Percentiles rank a stretch among this genome's conserved stretches.
phyloP scores from a whole-genome alignment of 2,113 vertebrate genomes.

The Otolemur garnettii region DNA sequence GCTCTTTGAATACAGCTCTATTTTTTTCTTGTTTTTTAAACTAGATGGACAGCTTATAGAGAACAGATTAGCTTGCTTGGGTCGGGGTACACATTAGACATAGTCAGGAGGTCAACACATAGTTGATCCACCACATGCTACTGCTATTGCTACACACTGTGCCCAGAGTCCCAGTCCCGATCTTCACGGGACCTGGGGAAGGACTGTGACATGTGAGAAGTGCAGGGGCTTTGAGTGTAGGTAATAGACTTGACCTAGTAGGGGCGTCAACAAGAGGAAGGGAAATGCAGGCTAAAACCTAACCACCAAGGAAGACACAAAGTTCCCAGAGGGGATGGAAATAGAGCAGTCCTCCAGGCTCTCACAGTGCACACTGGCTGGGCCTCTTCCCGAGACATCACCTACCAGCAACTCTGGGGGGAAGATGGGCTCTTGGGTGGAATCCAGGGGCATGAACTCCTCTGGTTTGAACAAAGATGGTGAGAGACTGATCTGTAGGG shows the following conservation, averaged over 20 bases:
- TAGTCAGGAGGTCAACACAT: neutral
- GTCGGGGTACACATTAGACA: neutral
- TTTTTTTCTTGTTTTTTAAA: neutral
- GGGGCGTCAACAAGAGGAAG: neutral
- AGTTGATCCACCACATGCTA: no score
- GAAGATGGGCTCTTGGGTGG: conserved; percentile 97
- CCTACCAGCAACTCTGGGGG: conserved; percentile 95
- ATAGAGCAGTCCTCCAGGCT: neutral
- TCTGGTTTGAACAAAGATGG: conserved; percentile 88
- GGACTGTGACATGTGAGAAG: neutral
- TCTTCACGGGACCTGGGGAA: neutral
- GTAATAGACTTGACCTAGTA: neutral
- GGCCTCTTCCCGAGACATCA: neutral
- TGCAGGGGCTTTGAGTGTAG: neutral
- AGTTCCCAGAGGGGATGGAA: neutral
- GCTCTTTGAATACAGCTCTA: neutral
- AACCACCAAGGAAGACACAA: neutral
- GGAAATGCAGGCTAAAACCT: neutral
- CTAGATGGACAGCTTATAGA: neutral
- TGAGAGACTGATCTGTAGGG: conserved; percentile 81
- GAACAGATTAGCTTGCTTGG: neutral
- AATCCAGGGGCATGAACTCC: conserved; percentile 94
- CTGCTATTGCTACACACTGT: neutral
- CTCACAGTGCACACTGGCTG: neutral
- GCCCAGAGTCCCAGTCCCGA: neutral